Base-by-base conservation (phyloP, 2,888 invertebrate genomes). In the Cephus sareptanus region DNA sequence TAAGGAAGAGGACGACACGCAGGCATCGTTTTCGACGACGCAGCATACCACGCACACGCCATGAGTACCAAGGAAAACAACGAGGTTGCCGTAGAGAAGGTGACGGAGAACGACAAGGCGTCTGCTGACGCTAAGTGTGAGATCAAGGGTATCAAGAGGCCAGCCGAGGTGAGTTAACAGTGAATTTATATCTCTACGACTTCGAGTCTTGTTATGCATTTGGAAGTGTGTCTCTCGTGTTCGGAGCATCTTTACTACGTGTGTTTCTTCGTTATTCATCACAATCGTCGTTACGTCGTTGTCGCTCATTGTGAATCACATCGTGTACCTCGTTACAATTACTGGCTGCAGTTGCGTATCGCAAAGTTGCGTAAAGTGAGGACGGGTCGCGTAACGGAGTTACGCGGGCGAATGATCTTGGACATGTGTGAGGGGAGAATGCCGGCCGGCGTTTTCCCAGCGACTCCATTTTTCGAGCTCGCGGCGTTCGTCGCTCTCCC, bases 1-100 rank as follows among this genome's bases (percentile, higher is more conserved):
- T 56, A 73, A 75, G 76, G 69, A 76, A 77, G 78, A 74, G 79
- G 75, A 76, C 76, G 79, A 77, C 73, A 76, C 76, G 37, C 31
- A 35, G 37, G 77, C 80, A 79, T 73, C 77, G 77, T 23, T 34
- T 75, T 76, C 85, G 84, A 83, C 86, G 73, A 85, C 75, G 81
- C 87, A 88, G 90, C 85, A 89, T 23, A 56, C 87, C 71, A 71
- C 71, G 71, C 71, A 92, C 89, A 90, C 90, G 92, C 93, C 93
- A 96, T 96, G 96, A 96, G 96, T 94, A 94, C 95, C 93, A 95
- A 95, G 93, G 96, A 96, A 93, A 96, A 96, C 93, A 96, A 96
- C 94, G 96, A 96, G 93, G 96, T 96, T 93, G 96, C 96, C 89
- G 96, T 96, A 87, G 96, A 96, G 93, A 96, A 96, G 94, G 93